These are phyloP conservation scores for Nematostella vectensis DNA, from an alignment of 92 coral and sea anemone genomes.

Conservation along the genomic window DNA sequence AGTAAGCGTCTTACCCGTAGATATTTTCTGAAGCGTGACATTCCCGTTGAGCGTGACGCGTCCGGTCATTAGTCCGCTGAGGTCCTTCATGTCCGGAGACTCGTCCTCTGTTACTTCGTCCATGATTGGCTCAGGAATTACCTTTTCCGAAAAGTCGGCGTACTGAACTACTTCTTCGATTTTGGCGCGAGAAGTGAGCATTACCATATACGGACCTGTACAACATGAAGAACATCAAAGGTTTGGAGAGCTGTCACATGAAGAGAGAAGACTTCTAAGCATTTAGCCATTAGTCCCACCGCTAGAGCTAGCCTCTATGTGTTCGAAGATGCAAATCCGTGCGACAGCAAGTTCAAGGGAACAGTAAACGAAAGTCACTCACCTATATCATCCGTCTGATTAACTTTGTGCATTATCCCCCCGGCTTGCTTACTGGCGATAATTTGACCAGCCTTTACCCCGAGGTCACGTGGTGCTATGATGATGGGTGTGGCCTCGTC, in stretches of 20 bases:
- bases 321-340: too few relatives aligned
- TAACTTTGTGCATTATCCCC: slow-evolving; percentile 47
- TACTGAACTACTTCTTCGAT: slow-evolving; percentile 44
- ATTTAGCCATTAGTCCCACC: too few relatives aligned
- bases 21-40: slow-evolving; percentile 19
- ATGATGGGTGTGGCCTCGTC: slow-evolving; percentile 27
- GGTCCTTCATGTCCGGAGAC: slow-evolving; percentile 15
- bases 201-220: slow-evolving; percentile 38
- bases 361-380: too few relatives aligned
- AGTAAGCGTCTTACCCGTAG: slow-evolving; percentile 23
- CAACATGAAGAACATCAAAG: too few relatives aligned
- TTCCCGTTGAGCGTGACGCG: slow-evolving; percentile 6
- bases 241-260: too few relatives aligned
- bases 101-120: slow-evolving; percentile 50
- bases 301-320: too few relatives aligned
- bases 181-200: slow-evolving; percentile 23
- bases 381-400: slow-evolving; percentile 13
- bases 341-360: too few relatives aligned
- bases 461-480: slow-evolving; percentile 24
- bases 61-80: slow-evolving; percentile 23
- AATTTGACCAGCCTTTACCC: slow-evolving; percentile 26
- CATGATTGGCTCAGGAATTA: slow-evolving; percentile 16
- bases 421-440: slow-evolving; percentile 69
- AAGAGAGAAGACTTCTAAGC: too few relatives aligned
- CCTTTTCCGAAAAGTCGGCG: slow-evolving; percentile 41